Evolutionary conservation across 2,888 invertebrate species (phyloP), one percentile per base, ranked within the genome.

Genomic region (Spisula subtruncata): DNA sequence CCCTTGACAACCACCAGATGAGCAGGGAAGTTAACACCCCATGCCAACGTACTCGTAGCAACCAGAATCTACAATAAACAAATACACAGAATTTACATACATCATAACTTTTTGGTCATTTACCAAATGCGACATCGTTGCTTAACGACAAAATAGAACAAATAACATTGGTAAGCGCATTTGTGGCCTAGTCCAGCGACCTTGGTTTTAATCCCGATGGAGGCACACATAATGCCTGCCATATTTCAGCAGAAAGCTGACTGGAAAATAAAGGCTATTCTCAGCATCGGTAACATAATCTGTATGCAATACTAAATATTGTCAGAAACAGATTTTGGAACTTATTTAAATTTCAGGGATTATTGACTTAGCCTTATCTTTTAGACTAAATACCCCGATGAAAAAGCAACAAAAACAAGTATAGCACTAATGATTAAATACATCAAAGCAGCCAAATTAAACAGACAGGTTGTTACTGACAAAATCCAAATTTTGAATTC

Each of bases 11-110:
- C 98, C 0, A 99, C 97, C 60, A 97, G 94, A 89, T 99, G 99
- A 0, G 99, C 99, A 0, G 99, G 99, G 96, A 99, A 98, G 97
- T 99, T 99, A 12, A 99, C 99, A 56, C 99, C 99, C 99, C 99
- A 99, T 0, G 99, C 99, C 56, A 99, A 97, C 0, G 99, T 99
- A 5, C 99, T 99, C 0, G 99, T 99, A 88, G 99, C 99, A 92
- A 99, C 98, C 35, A 99, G 97, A 6, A 99, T 98, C 98, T 98
- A 94, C 60, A 92, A 93, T 29, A 0, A 81, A 14, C 32, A 32
- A 29, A 75, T 1, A 35, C 5, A 51, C 1, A 51, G 51, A 51
- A 51, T 16, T 51, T 8, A 51, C 12, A 51, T 8, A 6, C 12
- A 4, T 8, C 51, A 51, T 6, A 51, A 51, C 12, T 4, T 51